These are phyloP conservation scores for Hemiscyllium ocellatum DNA, from an alignment of 2,113 vertebrate genomes.

Conservation along the genomic window DNA sequence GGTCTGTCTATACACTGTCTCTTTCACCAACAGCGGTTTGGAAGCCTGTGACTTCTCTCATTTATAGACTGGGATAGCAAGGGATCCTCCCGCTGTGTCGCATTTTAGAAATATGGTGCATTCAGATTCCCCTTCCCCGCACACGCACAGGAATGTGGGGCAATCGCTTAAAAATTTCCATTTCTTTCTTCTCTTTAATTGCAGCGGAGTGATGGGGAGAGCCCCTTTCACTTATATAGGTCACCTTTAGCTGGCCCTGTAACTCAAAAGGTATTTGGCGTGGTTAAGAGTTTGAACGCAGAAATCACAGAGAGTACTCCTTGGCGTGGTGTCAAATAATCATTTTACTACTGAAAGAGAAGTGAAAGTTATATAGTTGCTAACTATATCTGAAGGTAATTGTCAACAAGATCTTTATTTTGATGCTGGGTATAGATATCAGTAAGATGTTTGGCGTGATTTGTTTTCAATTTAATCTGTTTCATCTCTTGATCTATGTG, in stretches of 20 bases:
- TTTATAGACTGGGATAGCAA: neutral
- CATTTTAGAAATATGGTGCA: too few relatives aligned
- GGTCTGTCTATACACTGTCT: neutral
- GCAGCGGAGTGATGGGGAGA: neutral
- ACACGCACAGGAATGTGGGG: neutral
- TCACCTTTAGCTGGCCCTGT: slow-evolving; percentile 25
- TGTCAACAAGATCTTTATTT: neutral
- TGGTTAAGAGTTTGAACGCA: neutral
- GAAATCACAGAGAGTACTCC: neutral
- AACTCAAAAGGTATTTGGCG: neutral
- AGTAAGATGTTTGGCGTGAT: neutral
- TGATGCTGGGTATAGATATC: neutral
- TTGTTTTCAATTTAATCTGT: neutral
- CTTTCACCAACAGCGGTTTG: neutral
- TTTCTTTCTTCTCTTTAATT: too few relatives aligned
- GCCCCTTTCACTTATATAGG: slow-evolving; percentile 21
- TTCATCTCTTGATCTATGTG: neutral
- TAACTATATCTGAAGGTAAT: neutral
- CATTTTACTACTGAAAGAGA: neutral
- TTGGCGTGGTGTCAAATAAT: slow-evolving; percentile 29
- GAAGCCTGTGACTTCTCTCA: neutral
- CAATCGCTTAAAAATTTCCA: neutral
- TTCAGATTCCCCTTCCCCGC: neutral
- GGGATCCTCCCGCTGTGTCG: neutral
- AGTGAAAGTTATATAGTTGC: slow-evolving; percentile 17